phyloP scores from a whole-genome alignment of 2,888 invertebrate species.

The Frankliniella fusca region DNA sequence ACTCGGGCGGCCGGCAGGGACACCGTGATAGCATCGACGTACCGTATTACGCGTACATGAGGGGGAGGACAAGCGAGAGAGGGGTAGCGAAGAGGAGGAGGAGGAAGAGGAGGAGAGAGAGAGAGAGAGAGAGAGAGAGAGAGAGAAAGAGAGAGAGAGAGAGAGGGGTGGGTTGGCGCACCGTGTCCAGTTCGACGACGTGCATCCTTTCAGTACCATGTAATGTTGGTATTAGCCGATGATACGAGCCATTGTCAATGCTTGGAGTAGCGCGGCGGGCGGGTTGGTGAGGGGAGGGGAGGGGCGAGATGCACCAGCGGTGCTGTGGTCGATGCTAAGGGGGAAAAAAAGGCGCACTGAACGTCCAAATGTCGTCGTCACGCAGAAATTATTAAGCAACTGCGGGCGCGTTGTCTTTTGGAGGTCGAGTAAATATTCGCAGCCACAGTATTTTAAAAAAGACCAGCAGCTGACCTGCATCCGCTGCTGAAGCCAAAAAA shows the following conservation, averaged over 20 bases:
- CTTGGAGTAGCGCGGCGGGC: neutral
- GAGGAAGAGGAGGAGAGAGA: conserved; percentile 4
- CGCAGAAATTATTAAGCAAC: no score
- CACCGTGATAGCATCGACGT: neutral
- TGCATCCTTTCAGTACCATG: conserved; percentile 8
- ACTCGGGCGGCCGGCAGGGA: neutral
- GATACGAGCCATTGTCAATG: neutral
- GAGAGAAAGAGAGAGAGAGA: conserved; percentile 24
- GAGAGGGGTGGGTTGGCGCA: conserved; percentile 2
- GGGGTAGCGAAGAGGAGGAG: neutral
- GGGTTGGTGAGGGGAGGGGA: no score
- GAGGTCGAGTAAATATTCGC: no score
- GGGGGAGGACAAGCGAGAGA: neutral
- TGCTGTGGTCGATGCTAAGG: no score
- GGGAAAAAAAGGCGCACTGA: no score
- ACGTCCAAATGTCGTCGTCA: no score
- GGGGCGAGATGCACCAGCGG: neutral
- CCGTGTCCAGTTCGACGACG: neutral
- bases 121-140: conserved; percentile 27
- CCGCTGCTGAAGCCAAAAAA: no score
- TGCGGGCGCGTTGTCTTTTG: no score
- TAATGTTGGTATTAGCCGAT: conserved; percentile 23
- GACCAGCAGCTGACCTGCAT: no score
- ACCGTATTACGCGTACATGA: neutral
- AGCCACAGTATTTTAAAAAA: no score